phyloP scores from a whole-genome alignment of 1,140 invertebrate species.

The Sminthurinus signatus region DNA sequence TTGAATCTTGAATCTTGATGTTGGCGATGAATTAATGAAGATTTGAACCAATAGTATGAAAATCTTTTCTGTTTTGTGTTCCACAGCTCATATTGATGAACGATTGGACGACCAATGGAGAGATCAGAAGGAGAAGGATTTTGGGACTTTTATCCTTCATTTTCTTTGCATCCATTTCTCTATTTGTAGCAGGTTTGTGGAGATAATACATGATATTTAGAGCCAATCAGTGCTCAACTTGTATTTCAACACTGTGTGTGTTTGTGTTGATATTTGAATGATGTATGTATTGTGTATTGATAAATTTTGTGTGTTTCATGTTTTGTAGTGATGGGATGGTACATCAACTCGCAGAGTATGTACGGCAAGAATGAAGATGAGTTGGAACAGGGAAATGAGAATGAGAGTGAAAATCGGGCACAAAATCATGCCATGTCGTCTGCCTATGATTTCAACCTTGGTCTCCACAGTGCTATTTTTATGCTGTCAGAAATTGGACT shows the following conservation, averaged over 20 bases:
- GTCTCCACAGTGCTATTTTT: conserved; percentile 37
- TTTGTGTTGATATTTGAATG: too few relatives aligned
- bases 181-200: conserved; percentile 14
- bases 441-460: conserved; percentile 35
- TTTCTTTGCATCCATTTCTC: conserved; percentile 19
- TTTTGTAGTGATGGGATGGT: too few relatives aligned
- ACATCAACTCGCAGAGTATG: too few relatives aligned
- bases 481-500: conserved; percentile 40
- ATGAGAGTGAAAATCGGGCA: neutral
- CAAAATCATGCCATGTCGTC: neutral
- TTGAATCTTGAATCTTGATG: neutral
- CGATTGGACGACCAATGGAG: conserved; percentile 24
- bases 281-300: too few relatives aligned
- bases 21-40: neutral
- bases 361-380: too few relatives aligned
- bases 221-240: too few relatives aligned
- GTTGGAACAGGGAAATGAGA: too few relatives aligned
- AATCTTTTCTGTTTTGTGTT: conserved; percentile 14
- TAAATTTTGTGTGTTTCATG: too few relatives aligned
- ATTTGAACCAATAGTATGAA: neutral
- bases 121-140: conserved; percentile 22
- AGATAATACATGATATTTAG: conserved; percentile 25
- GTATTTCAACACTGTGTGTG: too few relatives aligned
- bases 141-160: conserved; percentile 33
- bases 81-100: conserved; percentile 36